Percentiles rank a stretch among this genome's conserved stretches.
These are phyloP conservation scores for Ladona fulva DNA, from an alignment of 1,140 invertebrate species.

Conservation along the genomic window DNA sequence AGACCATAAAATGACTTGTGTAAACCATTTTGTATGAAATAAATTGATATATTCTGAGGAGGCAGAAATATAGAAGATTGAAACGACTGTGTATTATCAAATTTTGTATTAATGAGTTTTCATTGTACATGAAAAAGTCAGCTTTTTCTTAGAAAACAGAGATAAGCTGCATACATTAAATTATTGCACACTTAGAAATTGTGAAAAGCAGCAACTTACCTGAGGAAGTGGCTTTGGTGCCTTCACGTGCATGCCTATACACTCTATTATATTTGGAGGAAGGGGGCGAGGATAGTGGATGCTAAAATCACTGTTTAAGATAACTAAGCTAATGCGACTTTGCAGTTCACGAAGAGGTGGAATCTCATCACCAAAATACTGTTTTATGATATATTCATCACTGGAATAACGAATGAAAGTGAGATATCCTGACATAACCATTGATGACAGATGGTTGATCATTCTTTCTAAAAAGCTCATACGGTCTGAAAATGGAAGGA, in stretches of 20 bases:
- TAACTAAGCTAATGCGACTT: conserved; percentile 43
- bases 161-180: no score
- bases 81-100: no score
- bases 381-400: conserved; percentile 11
- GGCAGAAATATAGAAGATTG: no score
- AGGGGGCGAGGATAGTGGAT: conserved; percentile 42
- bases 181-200: neutral
- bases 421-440: neutral
- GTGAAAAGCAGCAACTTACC: conserved; percentile 27
- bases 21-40: no score
- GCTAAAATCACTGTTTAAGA: conserved; percentile 46
- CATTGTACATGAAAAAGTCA: no score
- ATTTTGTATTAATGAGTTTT: no score
- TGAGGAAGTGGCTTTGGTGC: conserved; percentile 36
- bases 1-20: no score
- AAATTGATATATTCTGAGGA: no score
- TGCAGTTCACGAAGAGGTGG: conserved; percentile 27
- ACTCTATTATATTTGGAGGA: conserved; percentile 43
- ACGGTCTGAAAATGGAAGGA: conserved; percentile 11
- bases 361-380: conserved; percentile 31
- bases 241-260: conserved; percentile 43
- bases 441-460: neutral
- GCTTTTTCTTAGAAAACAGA: no score
- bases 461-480: conserved; percentile 14
- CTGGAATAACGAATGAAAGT: neutral